These are phyloP conservation scores for Polyodon spathula DNA, from an alignment of 2,113 vertebrate genomes.

Conservation along the genomic window DNA sequence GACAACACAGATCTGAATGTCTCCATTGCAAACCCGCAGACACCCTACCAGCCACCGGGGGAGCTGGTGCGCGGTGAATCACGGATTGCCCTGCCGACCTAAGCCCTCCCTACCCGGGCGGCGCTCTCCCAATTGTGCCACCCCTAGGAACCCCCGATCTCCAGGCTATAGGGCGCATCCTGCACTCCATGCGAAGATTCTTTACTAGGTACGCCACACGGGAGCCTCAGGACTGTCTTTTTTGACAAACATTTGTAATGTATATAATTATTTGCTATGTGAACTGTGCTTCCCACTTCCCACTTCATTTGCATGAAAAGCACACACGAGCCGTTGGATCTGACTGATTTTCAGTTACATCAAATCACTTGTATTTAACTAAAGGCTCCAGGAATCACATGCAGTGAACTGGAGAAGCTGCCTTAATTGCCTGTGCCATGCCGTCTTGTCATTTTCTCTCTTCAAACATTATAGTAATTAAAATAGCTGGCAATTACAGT, in stretches of 20 bases:
- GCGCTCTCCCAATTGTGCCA: no score
- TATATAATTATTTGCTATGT: slow-evolving; percentile 13
- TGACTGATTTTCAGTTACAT: slow-evolving; percentile 11
- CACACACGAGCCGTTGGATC: not conserved
- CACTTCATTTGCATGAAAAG: slow-evolving; percentile 8
- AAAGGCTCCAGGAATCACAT: slow-evolving; percentile 15
- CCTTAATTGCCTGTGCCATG: slow-evolving; percentile 33
- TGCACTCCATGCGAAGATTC: no score
- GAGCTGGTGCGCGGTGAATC: no score
- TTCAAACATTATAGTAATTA: slow-evolving; percentile 33
- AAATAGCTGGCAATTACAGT: slow-evolving; percentile 30
- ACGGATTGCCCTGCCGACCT: no score
- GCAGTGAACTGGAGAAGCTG: slow-evolving; percentile 15
- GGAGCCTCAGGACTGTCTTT: slow-evolving; percentile 3
- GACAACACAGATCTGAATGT: no score
- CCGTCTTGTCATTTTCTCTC: slow-evolving; percentile 34
- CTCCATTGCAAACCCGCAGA: no score
- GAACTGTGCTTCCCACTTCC: not conserved
- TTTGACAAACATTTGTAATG: slow-evolving; percentile 15
- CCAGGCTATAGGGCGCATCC: no score
- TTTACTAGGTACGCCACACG: not conserved
- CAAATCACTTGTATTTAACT: slow-evolving; percentile 13
- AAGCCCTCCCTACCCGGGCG: no score
- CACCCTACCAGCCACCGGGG: no score
- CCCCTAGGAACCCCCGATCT: no score